Conservation (phyloP, 2,797 vertebrate genomes). For the Pseudochirops cupreus region DNA sequence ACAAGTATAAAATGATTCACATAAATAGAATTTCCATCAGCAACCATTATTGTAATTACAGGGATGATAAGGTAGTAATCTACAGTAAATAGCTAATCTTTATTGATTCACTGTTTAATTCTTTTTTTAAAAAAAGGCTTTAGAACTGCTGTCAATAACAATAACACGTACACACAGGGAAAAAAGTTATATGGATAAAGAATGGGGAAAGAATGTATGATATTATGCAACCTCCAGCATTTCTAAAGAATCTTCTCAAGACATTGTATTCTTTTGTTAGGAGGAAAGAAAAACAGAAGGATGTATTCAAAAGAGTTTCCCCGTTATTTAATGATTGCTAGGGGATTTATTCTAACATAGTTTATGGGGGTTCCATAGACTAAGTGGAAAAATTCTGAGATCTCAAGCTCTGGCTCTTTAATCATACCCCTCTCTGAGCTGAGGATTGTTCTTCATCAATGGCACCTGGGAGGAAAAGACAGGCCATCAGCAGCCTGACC, state of each 20-base stretch:
- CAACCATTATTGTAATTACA: conserved; percentile 90
- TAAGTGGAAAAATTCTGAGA: conserved; percentile 72
- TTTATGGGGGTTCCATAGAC: conserved; percentile 69
- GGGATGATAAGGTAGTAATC: conserved; percentile 93
- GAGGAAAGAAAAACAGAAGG: conserved; percentile 63
- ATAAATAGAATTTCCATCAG: conserved; percentile 92
- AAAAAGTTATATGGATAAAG: conserved; percentile 73
- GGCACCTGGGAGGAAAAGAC: conserved; percentile 77
- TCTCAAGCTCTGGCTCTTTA: conserved; percentile 76
- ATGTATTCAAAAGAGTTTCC: conserved; percentile 71
- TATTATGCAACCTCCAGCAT: conserved; percentile 66
- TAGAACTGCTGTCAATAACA: conserved; percentile 86
- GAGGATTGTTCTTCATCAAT: conserved; percentile 79
- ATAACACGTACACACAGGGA: conserved; percentile 68
- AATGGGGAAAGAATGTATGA: conserved; percentile 69
- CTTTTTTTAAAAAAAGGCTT: conserved; percentile 80
- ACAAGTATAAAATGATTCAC: conserved; percentile 91
- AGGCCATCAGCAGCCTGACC: conserved; percentile 77
- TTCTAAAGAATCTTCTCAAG: conserved; percentile 79
- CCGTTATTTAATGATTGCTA: conserved; percentile 67
- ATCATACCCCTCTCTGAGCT: conserved; percentile 67
- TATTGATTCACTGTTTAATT: conserved; percentile 91
- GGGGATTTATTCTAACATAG: conserved; percentile 72
- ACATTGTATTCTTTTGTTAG: conserved; percentile 72
- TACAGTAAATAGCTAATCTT: conserved; percentile 94